These are phyloP conservation scores for Pavo muticus DNA, from an alignment of 2,113 vertebrate genomes.

Conservation along the genomic window DNA sequence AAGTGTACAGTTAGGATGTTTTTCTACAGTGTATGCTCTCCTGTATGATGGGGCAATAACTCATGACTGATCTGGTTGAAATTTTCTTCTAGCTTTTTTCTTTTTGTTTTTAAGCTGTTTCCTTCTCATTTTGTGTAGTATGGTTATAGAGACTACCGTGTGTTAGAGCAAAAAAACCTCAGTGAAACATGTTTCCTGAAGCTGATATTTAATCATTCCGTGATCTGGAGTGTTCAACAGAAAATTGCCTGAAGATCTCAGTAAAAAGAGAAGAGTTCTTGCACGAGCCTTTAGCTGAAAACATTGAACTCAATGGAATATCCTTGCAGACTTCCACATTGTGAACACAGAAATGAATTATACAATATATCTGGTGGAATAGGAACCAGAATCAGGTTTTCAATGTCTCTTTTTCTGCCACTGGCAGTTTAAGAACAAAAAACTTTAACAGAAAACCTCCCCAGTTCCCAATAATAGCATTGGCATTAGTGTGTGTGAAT, in stretches of 20 bases:
- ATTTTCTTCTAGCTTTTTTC: background rate
- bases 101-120: background rate
- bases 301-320: background rate
- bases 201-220: background rate
- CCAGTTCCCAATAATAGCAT: rapidly evolving
- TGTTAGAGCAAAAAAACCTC: background rate
- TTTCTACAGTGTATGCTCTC: background rate
- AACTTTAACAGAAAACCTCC: background rate
- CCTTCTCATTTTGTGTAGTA: background rate
- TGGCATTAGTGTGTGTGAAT: rapidly evolving
- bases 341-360: background rate
- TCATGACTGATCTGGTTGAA: background rate
- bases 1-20: background rate
- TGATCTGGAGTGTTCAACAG: background rate
- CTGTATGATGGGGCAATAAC: background rate
- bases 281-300: background rate
- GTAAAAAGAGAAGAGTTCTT: background rate
- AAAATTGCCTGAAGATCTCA: background rate
- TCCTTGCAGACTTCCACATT: background rate
- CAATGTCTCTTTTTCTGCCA: background rate
- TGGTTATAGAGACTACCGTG: background rate
- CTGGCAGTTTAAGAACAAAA: background rate
- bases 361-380: background rate
- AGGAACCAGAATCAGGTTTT: background rate
- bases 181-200: background rate